These are phyloP conservation scores for Drosophila gunungcola DNA, from an alignment of 1,140 invertebrate species.

Conservation along the genomic window DNA sequence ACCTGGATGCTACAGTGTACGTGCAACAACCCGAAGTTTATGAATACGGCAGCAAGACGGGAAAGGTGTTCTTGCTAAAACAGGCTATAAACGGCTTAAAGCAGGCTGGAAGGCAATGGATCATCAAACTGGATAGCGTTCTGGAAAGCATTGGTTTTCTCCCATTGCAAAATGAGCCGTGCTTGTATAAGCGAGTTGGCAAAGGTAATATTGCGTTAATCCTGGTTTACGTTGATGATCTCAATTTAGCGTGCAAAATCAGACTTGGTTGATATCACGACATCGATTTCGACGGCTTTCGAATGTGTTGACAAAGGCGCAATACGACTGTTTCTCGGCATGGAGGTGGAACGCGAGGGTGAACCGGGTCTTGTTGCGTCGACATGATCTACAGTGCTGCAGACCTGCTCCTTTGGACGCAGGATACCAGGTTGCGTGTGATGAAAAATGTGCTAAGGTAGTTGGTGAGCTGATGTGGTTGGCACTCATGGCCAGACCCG, in stretches of 20 bases:
- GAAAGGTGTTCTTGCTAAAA: no score
- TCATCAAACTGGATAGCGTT: not conserved
- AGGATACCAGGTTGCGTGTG: no score
- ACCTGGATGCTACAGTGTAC: not conserved
- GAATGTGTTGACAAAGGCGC: not conserved
- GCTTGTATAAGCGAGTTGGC: no score
- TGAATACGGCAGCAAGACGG: no score
- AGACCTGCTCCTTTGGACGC: no score
- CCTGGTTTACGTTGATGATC: not conserved
- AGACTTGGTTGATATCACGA: not conserved
- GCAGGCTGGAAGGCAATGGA: not conserved
- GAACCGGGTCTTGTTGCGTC: not conserved
- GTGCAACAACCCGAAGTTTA: constrained; percentile 1
- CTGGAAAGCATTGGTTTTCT: not conserved
- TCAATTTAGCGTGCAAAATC: not conserved
- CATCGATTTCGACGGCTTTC: not conserved
- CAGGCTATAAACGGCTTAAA: not conserved
- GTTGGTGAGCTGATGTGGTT: no score
- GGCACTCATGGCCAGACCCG: no score
- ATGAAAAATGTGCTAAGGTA: no score
- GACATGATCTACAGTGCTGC: not conserved
- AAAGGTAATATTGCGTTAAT: no score
- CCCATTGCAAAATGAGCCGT: not conserved
- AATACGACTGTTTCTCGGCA: not conserved
- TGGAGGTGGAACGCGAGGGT: no score